Percentiles rank a stretch among this genome's conserved stretches.
These are phyloP conservation scores for Liposcelis brunnea DNA, from an alignment of 2,888 invertebrate species.

Conservation along the genomic window DNA sequence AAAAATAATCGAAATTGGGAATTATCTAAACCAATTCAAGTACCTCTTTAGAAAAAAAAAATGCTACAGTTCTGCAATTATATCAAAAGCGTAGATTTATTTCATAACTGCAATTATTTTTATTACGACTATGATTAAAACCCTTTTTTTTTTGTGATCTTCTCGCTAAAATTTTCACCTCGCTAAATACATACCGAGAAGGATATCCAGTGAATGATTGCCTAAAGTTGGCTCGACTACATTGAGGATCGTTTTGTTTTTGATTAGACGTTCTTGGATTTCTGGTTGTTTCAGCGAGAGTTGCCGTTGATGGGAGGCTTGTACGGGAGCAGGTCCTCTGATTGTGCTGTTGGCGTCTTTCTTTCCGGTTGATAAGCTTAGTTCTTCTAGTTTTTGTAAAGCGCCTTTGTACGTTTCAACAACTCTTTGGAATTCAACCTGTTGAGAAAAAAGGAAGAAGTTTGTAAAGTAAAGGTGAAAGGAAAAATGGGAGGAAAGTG, in stretches of 20 bases:
- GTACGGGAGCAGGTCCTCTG: conserved; percentile 51
- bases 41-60: no score
- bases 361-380: conserved; percentile 34
- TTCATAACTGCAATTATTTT: no score
- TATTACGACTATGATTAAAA: no score
- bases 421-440: conserved; percentile 56
- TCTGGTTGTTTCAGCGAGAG: conserved; percentile 68
- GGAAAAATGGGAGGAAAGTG: no score
- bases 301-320: conserved; percentile 77
- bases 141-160: conserved; percentile 18
- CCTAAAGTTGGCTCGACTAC: conserved; percentile 51
- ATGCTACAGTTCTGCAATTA: no score
- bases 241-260: conserved; percentile 73
- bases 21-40: no score
- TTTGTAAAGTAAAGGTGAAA: no score
- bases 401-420: conserved; percentile 76
- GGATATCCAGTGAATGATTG: conserved; percentile 61
- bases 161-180: conserved; percentile 25
- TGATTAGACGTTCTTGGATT: conserved; percentile 72
- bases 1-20: no score
- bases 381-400: conserved; percentile 66
- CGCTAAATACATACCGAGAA: conserved; percentile 30
- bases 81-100: no score
- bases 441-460: conserved; percentile 13
- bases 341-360: conserved; percentile 28